These are phyloP conservation scores for Horisme vitalbata DNA, from an alignment of 2,888 invertebrate genomes.

Conservation along the genomic window DNA sequence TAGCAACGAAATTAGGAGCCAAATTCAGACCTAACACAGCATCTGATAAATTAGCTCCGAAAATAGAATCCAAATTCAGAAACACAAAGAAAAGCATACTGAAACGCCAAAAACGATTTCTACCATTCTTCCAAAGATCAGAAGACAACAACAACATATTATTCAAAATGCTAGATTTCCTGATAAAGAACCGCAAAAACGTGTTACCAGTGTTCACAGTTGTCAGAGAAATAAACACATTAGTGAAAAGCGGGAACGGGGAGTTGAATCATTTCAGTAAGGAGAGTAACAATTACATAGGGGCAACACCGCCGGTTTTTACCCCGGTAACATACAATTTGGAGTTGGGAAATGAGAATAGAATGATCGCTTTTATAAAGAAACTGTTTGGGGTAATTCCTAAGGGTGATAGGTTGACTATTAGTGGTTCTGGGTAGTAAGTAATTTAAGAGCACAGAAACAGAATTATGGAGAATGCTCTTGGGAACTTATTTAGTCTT, in stretches of 20 bases:
- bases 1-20: too few relatives aligned
- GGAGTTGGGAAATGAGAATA: slow-evolving; percentile 54
- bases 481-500: too few relatives aligned
- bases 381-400: slow-evolving; percentile 33
- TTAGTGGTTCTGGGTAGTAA: too few relatives aligned
- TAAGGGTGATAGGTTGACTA: slow-evolving; percentile 53
- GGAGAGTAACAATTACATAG: slow-evolving; percentile 62
- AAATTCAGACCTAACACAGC: too few relatives aligned
- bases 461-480: too few relatives aligned
- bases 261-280: slow-evolving; percentile 56
- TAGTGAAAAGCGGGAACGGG: slow-evolving; percentile 58
- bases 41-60: not conserved
- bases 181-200: slow-evolving; percentile 50
- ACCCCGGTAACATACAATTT: slow-evolving; percentile 49
- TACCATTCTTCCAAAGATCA: slow-evolving; percentile 43
- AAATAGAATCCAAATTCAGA: slow-evolving; percentile 8
- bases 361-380: slow-evolving; percentile 49
- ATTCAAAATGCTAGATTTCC: slow-evolving; percentile 53
- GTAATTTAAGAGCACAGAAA: too few relatives aligned
- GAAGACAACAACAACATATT: slow-evolving; percentile 51
- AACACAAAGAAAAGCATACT: slow-evolving; percentile 19
- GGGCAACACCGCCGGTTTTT: slow-evolving; percentile 41
- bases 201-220: slow-evolving; percentile 60
- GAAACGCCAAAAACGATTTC: slow-evolving; percentile 55
- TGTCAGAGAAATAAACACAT: slow-evolving; percentile 61